Evolutionary conservation across 2,888 invertebrate species (phyloP).

Genomic region (Pammene fasciana): DNA sequence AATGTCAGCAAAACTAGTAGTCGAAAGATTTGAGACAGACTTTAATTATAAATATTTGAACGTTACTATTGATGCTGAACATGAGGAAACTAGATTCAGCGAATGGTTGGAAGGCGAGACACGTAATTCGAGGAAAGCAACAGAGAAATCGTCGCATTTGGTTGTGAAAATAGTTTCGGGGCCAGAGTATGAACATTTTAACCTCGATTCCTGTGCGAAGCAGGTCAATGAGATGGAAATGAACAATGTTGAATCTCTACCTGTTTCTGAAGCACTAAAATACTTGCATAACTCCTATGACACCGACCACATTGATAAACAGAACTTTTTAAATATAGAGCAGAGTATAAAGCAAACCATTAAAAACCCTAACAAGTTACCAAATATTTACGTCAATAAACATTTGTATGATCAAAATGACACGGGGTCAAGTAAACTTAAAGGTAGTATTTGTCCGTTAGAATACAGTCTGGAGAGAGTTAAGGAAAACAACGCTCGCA

Average conservation of each 20-base stretch:
- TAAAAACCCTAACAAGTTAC: background rate
- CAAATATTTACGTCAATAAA: constrained; percentile 23
- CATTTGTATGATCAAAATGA: constrained; percentile 18
- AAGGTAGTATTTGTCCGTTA: constrained; percentile 57
- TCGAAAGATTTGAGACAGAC: constrained; percentile 73
- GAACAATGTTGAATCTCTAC: constrained; percentile 20
- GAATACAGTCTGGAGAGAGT: constrained; percentile 77
- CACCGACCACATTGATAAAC: constrained; percentile 8
- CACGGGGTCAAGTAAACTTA: constrained; percentile 7
- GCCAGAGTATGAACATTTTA: constrained; percentile 59
- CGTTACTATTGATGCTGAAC: constrained; percentile 63
- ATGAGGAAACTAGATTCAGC: constrained; percentile 59
- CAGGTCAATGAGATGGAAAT: constrained; percentile 48
- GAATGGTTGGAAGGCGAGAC: constrained; percentile 67
- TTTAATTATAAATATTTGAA: constrained; percentile 66
- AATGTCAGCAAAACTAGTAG: constrained; percentile 77
- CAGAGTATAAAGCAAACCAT: constrained; percentile 11
- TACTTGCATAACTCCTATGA: constrained; percentile 1
- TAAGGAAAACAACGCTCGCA: constrained; percentile 76
- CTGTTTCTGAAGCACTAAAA: background rate
- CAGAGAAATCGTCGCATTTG: constrained; percentile 64
- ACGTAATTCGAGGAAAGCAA: constrained; percentile 58
- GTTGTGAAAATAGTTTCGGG: constrained; percentile 71
- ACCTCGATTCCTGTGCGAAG: constrained; percentile 69
- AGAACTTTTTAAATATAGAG: constrained; percentile 8